Evolutionary conservation across 2,113 vertebrate genomes (phyloP), one percentile per base, ranked within the genome.

Genomic region (Heterotilapia buettikoferi): DNA sequence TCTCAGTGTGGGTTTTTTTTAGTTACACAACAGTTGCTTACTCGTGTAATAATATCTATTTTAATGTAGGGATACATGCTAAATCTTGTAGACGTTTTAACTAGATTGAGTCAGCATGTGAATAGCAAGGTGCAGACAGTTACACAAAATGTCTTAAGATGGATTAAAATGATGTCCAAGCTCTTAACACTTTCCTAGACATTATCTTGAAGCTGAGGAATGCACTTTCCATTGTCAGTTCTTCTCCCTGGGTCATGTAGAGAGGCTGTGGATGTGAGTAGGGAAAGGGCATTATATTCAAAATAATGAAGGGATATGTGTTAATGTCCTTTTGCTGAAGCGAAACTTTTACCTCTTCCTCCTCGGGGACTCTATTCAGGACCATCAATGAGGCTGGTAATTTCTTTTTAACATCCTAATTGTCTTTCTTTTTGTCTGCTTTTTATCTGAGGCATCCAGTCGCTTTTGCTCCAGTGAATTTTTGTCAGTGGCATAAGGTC

Each of bases 321-420:
- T 88, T 94, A 93, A 92, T 93, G 94, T 91, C 88, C 85, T 91
- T 92, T 92, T 84, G 71, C 88, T 84, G 89, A 90, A 84, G 88
- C 52, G 5, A 87, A 88, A 94, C 82, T 91, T 90, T 90, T 90
- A 88, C 87, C 84, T 89, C 83, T 71, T 87, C 86, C 79, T 92
- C 92, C 87, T 82, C 36, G 6, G 90, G 91, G 92, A 93, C 59
- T 91, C 85, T 80, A 85, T 92, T 92, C 85, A 93, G 53, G n/a
- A 63, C 66, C 89, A 84, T 94, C 89, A 92, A 71, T 89, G 88
- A 93, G 85, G 50, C 76, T 61, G 71, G 38, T 93, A 80, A 94
- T 95, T 92, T 91, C 76, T 93, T 92, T 84, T 84, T 59, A 87
- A 86, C 57, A 2, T 89, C 93, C 84, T 92, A 91, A 94, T 94